A percentile compares a stretch with the other conserved stretches of the same genome.
Conservation (phyloP, 2,797 vertebrate genomes). For the Lacerta bilineata region DNA sequence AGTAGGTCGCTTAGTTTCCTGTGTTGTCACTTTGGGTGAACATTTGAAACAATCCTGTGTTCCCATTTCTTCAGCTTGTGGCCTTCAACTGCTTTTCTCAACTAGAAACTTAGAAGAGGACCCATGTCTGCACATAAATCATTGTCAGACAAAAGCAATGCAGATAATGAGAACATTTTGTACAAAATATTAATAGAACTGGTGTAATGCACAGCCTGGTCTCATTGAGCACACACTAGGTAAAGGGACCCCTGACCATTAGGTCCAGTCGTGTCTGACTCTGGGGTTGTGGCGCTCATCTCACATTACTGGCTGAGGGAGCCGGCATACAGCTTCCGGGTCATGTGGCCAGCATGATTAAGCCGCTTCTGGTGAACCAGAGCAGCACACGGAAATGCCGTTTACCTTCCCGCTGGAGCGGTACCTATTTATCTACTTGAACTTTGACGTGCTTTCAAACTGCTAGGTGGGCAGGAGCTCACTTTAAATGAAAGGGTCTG, state of each 20-base stretch:
- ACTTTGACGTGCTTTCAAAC: too few species aligned
- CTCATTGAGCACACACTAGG: background rate
- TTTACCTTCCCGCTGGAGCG: too few species aligned
- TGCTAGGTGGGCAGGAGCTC: background rate
- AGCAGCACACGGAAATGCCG: too few species aligned
- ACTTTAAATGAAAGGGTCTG: background rate
- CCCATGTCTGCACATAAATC: background rate
- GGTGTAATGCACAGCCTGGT: background rate
- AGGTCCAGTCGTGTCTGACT: too few species aligned
- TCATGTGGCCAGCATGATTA: too few species aligned
- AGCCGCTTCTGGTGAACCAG: too few species aligned
- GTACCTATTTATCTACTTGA: too few species aligned
- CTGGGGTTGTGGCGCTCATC: too few species aligned
- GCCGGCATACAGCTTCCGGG: too few species aligned
- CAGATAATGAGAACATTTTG: background rate
- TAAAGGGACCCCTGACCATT: too few species aligned
- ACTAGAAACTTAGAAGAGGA: background rate
- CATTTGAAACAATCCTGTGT: background rate
- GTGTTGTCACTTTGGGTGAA: background rate
- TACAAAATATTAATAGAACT: background rate
- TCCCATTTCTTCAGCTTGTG: background rate
- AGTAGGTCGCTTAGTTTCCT: background rate
- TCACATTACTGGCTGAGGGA: too few species aligned
- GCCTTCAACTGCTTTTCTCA: background rate
- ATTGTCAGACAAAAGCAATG: background rate